These are phyloP conservation scores for Kryphioiulus occultus DNA, from an alignment of 2,888 invertebrate species.

Conservation along the genomic window DNA sequence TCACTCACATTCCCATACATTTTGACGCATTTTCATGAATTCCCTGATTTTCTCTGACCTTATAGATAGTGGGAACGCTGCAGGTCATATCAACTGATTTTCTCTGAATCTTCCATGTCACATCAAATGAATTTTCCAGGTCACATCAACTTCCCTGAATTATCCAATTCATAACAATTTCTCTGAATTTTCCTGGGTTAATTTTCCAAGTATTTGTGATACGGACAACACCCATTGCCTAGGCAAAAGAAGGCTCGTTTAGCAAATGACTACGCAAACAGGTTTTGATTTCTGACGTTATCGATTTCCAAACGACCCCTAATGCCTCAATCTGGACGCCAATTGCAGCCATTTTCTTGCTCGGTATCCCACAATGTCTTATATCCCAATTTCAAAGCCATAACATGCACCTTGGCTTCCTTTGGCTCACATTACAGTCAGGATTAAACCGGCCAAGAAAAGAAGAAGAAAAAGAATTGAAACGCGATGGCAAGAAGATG, in stretches of 20 bases:
- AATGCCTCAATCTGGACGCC: neutral
- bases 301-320: neutral
- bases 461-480: neutral
- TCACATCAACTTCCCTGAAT: no score
- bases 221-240: neutral
- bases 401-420: conserved; percentile 4
- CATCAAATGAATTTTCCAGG: no score
- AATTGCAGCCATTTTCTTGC: conserved; percentile 8
- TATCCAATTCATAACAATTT: no score
- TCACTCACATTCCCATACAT: no score
- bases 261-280: conserved; percentile 13
- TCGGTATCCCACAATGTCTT: neutral
- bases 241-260: neutral
- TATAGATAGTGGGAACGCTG: no score
- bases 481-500: neutral
- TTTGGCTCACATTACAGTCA: neutral
- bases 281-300: neutral
- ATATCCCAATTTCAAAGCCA: neutral
- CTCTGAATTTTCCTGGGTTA: neutral
- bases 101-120: no score
- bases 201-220: neutral
- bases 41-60: no score
- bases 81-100: no score
- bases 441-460: neutral
- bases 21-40: no score